Percentiles rank a stretch among this genome's conserved stretches.
Evolutionary conservation across 2,888 invertebrate genomes (phyloP).

Genomic region (Marronus borbonicus): DNA sequence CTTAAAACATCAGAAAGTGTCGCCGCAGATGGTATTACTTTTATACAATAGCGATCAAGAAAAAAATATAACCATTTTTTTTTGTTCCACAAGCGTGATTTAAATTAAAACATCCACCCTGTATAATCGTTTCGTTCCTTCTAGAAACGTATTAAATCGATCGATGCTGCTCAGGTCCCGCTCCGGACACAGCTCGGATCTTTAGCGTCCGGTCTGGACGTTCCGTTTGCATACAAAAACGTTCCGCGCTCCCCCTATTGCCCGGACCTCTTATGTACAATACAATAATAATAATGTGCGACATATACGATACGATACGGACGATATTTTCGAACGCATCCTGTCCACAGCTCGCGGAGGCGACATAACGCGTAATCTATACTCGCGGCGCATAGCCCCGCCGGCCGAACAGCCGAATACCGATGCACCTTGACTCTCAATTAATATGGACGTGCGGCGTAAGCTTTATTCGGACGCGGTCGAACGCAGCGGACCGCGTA

Average conservation of each 20-base stretch:
- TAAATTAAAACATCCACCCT: background rate
- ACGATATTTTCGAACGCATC: conserved; percentile 39
- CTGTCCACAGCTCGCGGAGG: conserved; percentile 42
- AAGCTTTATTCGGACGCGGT: conserved; percentile 64
- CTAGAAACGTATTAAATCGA: conserved; percentile 15
- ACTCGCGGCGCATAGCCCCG: conserved; percentile 64
- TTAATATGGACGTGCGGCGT: conserved; percentile 64
- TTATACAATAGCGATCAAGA: too few relatives aligned
- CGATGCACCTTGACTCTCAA: conserved; percentile 67
- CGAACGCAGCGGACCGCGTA: conserved; percentile 61
- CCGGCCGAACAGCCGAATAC: conserved; percentile 61
- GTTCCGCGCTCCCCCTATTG: conserved; percentile 53
- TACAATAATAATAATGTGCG: background rate
- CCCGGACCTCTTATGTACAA: background rate
- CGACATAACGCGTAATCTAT: conserved; percentile 66
- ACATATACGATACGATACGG: conserved; percentile 16
- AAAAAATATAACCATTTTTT: too few relatives aligned
- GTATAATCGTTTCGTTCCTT: conserved; percentile 18
- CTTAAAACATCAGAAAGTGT: too few relatives aligned
- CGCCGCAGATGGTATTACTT: too few relatives aligned
- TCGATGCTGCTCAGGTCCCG: conserved; percentile 55
- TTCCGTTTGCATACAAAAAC: conserved; percentile 64
- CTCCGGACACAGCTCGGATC: conserved; percentile 57
- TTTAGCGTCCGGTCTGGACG: conserved; percentile 63
- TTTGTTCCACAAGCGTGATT: too few relatives aligned